Evolutionary conservation across 2,113 vertebrate genomes (phyloP).

Genomic region (Colinus virginianus): DNA sequence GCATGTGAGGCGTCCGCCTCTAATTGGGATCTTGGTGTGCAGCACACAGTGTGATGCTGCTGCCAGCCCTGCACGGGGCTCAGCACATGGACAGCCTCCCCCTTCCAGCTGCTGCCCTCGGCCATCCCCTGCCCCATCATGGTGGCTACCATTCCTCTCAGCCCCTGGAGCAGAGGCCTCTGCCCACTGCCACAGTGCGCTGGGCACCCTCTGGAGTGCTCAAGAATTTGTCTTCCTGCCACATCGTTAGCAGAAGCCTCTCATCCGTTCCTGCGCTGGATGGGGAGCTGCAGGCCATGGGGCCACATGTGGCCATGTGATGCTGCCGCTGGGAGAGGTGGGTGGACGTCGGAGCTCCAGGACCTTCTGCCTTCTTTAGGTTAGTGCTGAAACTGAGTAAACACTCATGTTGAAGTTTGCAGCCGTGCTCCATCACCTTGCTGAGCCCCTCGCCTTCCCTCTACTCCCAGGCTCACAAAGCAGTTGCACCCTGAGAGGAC

Average conservation of each 20-base stretch:
- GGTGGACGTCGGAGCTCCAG: not conserved
- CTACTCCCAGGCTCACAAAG: slow-evolving; percentile 23
- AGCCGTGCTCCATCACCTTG: too few species aligned
- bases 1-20: slow-evolving; percentile 22
- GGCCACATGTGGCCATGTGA: not conserved
- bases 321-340: not conserved
- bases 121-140: not conserved
- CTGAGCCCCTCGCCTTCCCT: not conserved
- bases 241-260: not conserved
- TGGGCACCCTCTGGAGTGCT: accelerated
- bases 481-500: slow-evolving; percentile 41
- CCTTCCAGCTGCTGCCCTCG: not conserved
- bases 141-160: not conserved
- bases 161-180: not conserved
- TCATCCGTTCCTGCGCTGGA: not conserved
- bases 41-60: not conserved
- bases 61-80: not conserved
- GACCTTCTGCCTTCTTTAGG: not conserved
- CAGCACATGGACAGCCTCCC: not conserved
- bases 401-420: accelerated
- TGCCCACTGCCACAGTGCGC: not conserved
- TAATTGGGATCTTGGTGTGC: slow-evolving; percentile 43
- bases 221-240: not conserved
- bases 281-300: not conserved
- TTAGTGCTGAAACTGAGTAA: not conserved